These are phyloP conservation scores for Antedon bifida DNA, from an alignment of 35 echinoderm and acorn worm species.

Conservation along the genomic window DNA sequence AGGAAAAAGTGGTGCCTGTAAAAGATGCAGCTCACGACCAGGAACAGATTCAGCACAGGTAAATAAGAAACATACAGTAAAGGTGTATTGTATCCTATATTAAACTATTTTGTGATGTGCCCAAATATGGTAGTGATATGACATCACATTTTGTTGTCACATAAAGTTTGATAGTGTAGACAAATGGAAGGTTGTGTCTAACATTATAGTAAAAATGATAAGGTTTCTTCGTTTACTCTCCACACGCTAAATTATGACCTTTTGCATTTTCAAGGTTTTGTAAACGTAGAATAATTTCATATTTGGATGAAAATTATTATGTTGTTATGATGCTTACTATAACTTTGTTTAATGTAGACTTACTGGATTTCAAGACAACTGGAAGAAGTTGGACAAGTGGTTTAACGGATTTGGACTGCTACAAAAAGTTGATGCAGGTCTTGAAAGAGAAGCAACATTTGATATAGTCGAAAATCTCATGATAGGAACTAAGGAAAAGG, in stretches of 20 bases:
- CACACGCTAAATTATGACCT: too few relatives aligned
- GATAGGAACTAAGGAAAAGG: constrained; percentile 73
- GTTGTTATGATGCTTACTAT: too few relatives aligned
- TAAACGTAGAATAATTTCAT: too few relatives aligned
- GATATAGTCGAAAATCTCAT: constrained; percentile 44
- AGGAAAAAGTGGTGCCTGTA: constrained; percentile 65
- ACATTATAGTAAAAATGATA: too few relatives aligned
- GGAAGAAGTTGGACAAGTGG: constrained; percentile 98
- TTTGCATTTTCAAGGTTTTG: too few relatives aligned
- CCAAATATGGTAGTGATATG: too few relatives aligned
- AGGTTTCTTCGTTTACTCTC: too few relatives aligned
- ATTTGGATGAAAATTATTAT: too few relatives aligned
- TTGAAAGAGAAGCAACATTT: constrained; percentile 41
- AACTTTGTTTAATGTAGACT: constrained; percentile 22
- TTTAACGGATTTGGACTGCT: constrained; percentile 62
- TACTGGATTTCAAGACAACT: constrained; percentile 80
- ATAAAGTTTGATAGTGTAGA: too few relatives aligned
- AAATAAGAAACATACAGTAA: not conserved
- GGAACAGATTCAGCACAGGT: constrained; percentile 95
- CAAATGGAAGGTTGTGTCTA: too few relatives aligned
- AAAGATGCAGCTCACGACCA: constrained; percentile 81
- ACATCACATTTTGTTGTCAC: too few relatives aligned
- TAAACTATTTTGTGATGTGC: not conserved
- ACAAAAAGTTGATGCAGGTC: constrained; percentile 35
- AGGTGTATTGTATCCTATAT: not conserved